phyloP scores from a whole-genome alignment of 1,140 invertebrate species.

The Heterodera carotae region DNA sequence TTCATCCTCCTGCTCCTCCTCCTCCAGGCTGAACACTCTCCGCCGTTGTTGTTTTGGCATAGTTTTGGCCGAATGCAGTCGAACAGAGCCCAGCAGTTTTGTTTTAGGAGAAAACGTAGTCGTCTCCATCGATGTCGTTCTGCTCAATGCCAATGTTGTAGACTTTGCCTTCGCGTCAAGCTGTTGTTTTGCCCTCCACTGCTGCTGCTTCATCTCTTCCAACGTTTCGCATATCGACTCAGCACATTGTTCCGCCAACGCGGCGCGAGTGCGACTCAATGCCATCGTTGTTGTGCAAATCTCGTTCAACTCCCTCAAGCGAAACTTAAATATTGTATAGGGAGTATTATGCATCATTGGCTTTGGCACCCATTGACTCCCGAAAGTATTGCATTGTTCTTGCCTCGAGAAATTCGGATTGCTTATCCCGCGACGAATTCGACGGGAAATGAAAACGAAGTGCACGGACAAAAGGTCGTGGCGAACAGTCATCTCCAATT shows the following conservation, averaged over 20 bases:
- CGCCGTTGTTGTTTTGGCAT: not conserved
- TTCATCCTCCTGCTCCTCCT: conserved; percentile 17
- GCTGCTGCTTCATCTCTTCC: conserved; percentile 11
- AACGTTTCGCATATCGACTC: conserved; percentile 28
- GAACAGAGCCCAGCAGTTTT: not conserved
- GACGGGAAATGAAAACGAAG: not conserved
- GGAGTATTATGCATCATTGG: no score
- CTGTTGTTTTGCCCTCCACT: not conserved
- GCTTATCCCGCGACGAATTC: not conserved
- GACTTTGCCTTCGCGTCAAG: not conserved
- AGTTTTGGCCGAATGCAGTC: not conserved
- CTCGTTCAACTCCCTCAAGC: conserved; percentile 10
- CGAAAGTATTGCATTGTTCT: no score
- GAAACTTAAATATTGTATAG: not conserved
- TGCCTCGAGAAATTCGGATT: conserved; percentile 2
- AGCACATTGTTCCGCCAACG: conserved; percentile 18
- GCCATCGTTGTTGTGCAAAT: conserved; percentile 14
- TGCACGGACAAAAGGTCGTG: not conserved
- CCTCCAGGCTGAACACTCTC: not conserved
- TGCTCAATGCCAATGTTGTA: conserved; percentile 22
- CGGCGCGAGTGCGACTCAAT: conserved; percentile 18
- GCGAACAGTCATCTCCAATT: not conserved
- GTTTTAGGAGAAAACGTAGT: not conserved
- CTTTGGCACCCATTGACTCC: no score
- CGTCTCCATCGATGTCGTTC: not conserved